phyloP scores from a whole-genome alignment of 2,797 vertebrate species.

The Lutjanus campechanus region DNA sequence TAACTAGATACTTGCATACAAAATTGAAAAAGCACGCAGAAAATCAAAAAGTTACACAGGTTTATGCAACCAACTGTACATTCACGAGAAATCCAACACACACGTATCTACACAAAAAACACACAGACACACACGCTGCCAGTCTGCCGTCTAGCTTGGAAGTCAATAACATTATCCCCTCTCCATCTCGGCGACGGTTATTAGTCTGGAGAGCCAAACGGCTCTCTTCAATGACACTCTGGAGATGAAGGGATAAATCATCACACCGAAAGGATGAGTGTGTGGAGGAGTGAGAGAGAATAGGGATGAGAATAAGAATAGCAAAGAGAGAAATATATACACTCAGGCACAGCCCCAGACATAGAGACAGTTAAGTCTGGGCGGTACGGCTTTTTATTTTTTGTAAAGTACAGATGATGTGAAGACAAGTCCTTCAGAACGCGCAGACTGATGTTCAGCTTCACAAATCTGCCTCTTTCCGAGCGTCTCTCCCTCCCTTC shows the following conservation, averaged over 20 bases:
- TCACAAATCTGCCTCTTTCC: slow-evolving; percentile 37
- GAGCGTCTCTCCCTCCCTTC: background rate
- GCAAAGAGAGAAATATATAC: slow-evolving; percentile 41
- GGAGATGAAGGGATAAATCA: slow-evolving; percentile 79
- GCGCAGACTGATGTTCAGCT: slow-evolving; percentile 28
- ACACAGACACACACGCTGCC: slow-evolving; percentile 17
- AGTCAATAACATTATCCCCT: slow-evolving; percentile 77
- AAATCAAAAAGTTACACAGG: background rate
- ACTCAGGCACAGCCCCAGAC: slow-evolving; percentile 18
- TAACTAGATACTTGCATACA: background rate
- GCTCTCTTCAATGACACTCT: slow-evolving; percentile 75
- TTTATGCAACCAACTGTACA: background rate
- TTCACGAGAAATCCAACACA: slow-evolving; percentile 16
- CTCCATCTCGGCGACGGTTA: slow-evolving; percentile 70
- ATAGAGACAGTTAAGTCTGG: slow-evolving; percentile 31
- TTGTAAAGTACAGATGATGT: slow-evolving; percentile 37
- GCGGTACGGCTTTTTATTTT: slow-evolving; percentile 36
- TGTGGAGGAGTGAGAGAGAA: slow-evolving; percentile 42
- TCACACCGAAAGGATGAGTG: slow-evolving; percentile 52
- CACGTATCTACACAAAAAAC: background rate
- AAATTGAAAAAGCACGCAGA: background rate
- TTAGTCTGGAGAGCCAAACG: slow-evolving; percentile 76
- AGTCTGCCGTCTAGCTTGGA: slow-evolving; percentile 47
- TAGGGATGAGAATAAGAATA: slow-evolving; percentile 37
- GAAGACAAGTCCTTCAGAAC: slow-evolving; percentile 35